A percentile compares a stretch with the other conserved stretches of the same genome.
phyloP scores from a whole-genome alignment of 2,113 vertebrate species.

The Osmerus eperlanus region DNA sequence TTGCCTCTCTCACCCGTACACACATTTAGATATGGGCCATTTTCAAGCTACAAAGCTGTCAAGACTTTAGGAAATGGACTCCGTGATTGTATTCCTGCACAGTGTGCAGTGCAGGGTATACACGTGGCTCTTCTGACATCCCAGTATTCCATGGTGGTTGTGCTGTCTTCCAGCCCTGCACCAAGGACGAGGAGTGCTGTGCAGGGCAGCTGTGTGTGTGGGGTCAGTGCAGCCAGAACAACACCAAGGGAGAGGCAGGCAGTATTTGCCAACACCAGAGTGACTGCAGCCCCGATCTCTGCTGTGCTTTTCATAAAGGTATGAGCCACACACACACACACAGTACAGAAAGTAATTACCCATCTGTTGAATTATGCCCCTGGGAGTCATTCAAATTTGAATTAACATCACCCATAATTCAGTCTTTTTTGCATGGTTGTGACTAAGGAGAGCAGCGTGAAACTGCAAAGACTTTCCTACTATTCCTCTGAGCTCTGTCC shows the following conservation, averaged over 20 bases:
- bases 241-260: slow-evolving; percentile 78
- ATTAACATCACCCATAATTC: no score
- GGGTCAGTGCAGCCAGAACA: slow-evolving; percentile 79
- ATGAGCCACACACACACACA: slow-evolving; percentile 1
- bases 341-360: background rate
- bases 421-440: no score
- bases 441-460: no score
- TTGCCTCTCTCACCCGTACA: slow-evolving; percentile 31
- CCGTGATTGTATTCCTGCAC: no score
- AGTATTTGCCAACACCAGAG: slow-evolving; percentile 86
- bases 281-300: slow-evolving; percentile 80
- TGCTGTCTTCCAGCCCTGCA: slow-evolving; percentile 71
- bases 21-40: no score
- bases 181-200: slow-evolving; percentile 85
- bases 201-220: slow-evolving; percentile 84
- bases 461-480: no score
- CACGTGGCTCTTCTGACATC: no score
- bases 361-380: background rate
- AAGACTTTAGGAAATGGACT: no score
- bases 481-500: background rate
- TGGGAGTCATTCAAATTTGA: background rate
- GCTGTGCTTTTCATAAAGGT: slow-evolving; percentile 91
- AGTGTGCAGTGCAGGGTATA: no score
- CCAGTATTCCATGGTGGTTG: background rate
- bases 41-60: no score